Conservation (phyloP, 2,797 vertebrate genomes). For the Falco rusticolus region DNA sequence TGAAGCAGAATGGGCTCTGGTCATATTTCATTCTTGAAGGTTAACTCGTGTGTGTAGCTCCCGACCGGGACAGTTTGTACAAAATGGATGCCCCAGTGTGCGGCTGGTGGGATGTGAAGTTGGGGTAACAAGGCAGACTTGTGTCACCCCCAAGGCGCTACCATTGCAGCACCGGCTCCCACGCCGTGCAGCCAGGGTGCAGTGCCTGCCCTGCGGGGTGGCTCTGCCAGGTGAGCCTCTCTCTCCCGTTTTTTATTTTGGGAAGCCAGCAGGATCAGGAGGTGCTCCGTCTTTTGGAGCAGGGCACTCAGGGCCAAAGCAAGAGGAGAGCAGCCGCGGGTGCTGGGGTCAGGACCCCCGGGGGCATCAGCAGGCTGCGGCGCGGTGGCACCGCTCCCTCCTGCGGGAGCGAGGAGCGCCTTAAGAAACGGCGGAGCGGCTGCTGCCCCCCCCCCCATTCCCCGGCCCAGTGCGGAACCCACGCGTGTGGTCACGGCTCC, state of each 20-base stretch:
- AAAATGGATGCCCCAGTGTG: fast-evolving
- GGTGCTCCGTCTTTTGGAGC: background rate
- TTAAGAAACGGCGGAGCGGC: background rate
- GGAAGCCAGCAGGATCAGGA: background rate
- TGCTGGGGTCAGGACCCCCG: background rate
- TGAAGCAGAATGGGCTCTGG: background rate
- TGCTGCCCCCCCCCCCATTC: background rate
- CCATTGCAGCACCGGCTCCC: background rate
- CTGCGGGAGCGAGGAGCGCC: too few relatives aligned
- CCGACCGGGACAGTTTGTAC: fast-evolving
- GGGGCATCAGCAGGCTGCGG: background rate
- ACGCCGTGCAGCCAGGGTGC: fast-evolving
- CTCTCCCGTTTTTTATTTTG: background rate
- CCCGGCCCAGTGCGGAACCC: background rate
- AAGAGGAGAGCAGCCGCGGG: too few relatives aligned
- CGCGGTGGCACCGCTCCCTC: background rate
- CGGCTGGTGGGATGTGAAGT: background rate
- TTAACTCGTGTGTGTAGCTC: fast-evolving
- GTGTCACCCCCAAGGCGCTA: fast-evolving
- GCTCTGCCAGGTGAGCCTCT: background rate
- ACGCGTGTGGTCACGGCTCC: background rate
- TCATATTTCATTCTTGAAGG: background rate
- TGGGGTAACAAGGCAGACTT: fast-evolving
- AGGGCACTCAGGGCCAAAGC: background rate
- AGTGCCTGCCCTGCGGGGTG: background rate